phyloP scores from a whole-genome alignment of 2,113 vertebrate genomes.

The Pleuronectes platessa region DNA sequence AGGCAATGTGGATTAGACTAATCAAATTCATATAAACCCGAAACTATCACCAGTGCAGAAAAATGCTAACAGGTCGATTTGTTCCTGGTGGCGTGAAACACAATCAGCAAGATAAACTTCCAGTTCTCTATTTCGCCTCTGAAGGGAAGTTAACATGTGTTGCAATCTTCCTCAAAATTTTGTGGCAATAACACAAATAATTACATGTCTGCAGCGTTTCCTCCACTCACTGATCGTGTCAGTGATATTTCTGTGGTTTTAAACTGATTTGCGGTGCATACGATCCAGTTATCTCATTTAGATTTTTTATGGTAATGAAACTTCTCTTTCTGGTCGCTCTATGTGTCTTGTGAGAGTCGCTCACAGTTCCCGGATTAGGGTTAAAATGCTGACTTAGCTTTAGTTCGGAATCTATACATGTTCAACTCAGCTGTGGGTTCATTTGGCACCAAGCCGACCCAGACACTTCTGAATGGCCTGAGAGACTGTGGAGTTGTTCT shows the following conservation, averaged over 20 bases:
- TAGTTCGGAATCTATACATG: slow-evolving; percentile 28
- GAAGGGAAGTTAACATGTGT: slow-evolving; percentile 61
- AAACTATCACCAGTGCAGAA: background rate
- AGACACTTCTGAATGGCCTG: slow-evolving; percentile 33
- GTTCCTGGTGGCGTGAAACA: background rate
- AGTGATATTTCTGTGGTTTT: background rate
- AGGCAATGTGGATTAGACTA: background rate
- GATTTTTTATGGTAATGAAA: background rate
- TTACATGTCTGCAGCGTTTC: background rate
- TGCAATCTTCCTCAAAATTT: slow-evolving; percentile 49
- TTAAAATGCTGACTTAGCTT: slow-evolving; percentile 6
- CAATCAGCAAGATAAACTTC: slow-evolving; percentile 36
- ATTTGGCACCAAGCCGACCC: slow-evolving; percentile 42
- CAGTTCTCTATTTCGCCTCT: slow-evolving; percentile 58
- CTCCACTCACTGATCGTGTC: background rate
- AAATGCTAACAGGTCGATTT: background rate
- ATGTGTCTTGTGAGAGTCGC: background rate
- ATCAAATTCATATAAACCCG: background rate
- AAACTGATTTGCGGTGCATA: background rate
- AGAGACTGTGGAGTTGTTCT: slow-evolving; percentile 35
- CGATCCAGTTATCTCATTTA: background rate
- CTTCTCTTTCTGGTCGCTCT: slow-evolving; percentile 10
- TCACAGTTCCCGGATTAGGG: background rate
- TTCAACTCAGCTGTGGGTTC: slow-evolving; percentile 34
- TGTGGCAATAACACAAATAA: slow-evolving; percentile 3